Base-by-base conservation (phyloP, 1,140 invertebrate species). In the Lordiphosa clarofinis region DNA sequence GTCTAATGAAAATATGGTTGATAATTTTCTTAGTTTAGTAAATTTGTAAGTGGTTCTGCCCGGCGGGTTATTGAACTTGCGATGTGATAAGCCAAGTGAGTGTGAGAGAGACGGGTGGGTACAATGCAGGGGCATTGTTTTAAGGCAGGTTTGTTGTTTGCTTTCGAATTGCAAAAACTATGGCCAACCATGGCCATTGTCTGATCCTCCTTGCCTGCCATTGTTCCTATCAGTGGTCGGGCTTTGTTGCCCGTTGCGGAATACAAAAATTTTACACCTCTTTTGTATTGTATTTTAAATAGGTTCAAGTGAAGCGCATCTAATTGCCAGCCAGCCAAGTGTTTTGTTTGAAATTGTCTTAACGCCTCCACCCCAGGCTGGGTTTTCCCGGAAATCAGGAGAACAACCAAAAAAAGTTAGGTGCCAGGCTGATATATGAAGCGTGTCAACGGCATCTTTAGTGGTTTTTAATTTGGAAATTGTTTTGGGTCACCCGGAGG, bases 211-310 rank as follows among this genome's bases (percentile, higher is more conserved):
- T 44, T 68, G 36, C 62, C 31, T 60, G 67, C 78, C 78, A 82
- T 82, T 82, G 78, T 82, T 82, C 68, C 56, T 84, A 84, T 82
- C 76, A 82, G 73, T 76, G 62, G 68, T 48, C 52, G 55, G 64
- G 63, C 69, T 78, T 82, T 82, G 78, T 82, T 82, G 69, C 46
- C 73, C 62, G 78, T 79, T 79, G 74, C 74, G 54, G 82, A 71
- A 82, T 37, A 63, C 76, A 57, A 63, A 49, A 78, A 84, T 82
- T 82, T 84, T 82, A 82, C 78, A 82, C 78, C 73, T 82, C 73
- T 70, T 82, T 84, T 84, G 76, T 81, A 82, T 82, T 82, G 78
- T 82, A 76, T 84, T 82, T 84, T 82, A 82, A 82, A 82, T 75
- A 82, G 78, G 68, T 84, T 82, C 78, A 82, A 82, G 76, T 82